Conservation (phyloP, 1,140 invertebrate genomes). For the Asbolus verrucosus region DNA sequence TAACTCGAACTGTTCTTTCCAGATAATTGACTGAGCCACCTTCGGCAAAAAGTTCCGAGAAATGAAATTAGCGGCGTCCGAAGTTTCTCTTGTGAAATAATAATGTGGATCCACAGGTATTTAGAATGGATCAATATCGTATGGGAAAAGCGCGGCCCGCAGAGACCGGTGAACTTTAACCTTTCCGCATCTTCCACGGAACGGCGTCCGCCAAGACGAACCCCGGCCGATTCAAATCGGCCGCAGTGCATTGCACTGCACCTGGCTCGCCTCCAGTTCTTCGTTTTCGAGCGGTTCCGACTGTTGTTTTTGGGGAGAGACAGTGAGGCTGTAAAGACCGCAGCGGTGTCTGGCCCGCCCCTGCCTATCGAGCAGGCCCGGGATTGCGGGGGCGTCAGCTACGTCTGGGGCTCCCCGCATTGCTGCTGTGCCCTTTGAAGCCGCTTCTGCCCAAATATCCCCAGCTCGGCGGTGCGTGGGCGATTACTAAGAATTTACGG, state of each 20-base stretch:
- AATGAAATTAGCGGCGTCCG: neutral
- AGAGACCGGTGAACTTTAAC: conserved; percentile 11
- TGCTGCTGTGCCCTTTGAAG: conserved; percentile 32
- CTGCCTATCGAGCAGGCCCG: conserved; percentile 42
- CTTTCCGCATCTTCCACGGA: neutral
- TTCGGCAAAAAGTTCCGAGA: neutral
- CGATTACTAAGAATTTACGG: conserved; percentile 15
- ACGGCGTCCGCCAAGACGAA: neutral
- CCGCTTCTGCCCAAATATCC: conserved; percentile 31
- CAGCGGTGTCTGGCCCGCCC: conserved; percentile 40
- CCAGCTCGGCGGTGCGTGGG: neutral
- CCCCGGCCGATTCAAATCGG: neutral
- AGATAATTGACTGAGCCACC: neutral
- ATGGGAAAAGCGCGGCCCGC: neutral
- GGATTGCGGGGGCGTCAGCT: conserved; percentile 49
- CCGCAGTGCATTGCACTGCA: conserved; percentile 5
- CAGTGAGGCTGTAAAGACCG: conserved; percentile 18
- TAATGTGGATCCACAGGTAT: conserved; percentile 22
- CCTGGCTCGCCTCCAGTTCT: neutral
- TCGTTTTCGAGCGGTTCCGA: neutral
- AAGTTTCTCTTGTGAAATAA: neutral
- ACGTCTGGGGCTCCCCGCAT: conserved; percentile 45
- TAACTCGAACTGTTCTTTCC: neutral
- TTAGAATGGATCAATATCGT: neutral
- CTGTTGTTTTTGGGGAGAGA: conserved; percentile 17